phyloP scores from a whole-genome alignment of 2,888 invertebrate species.

The Stenodema calcarata region DNA sequence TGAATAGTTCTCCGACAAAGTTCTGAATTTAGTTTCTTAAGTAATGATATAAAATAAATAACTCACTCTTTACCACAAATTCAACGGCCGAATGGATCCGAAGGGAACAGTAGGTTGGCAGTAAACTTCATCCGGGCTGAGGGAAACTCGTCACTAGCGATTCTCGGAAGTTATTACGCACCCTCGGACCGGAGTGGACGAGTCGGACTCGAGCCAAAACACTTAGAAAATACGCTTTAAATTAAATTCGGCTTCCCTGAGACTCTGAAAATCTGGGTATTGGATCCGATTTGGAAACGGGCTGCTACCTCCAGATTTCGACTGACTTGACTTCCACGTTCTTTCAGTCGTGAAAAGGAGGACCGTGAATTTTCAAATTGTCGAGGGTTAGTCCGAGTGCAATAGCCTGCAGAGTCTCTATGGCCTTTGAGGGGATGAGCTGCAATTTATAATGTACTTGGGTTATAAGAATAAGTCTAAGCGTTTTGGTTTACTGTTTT shows the following conservation, averaged over 20 bases:
- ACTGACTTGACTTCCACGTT: not conserved
- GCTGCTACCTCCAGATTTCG: not conserved
- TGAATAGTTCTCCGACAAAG: not conserved
- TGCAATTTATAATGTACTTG: too few relatives aligned
- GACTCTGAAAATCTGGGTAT: not conserved
- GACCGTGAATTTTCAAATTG: too few relatives aligned
- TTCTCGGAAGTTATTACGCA: constrained; percentile 10
- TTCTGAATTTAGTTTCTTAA: not conserved
- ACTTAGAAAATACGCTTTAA: not conserved
- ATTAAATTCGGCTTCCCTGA: not conserved
- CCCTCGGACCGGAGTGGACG: not conserved
- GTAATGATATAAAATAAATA: not conserved
- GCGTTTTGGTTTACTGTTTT: too few relatives aligned
- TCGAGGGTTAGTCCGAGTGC: too few relatives aligned
- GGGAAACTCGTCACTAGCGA: not conserved
- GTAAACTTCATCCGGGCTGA: not conserved
- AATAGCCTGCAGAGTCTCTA: too few relatives aligned
- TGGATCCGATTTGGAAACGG: not conserved
- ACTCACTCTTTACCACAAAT: not conserved
- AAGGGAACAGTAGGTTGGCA: not conserved
- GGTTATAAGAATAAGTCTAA: too few relatives aligned
- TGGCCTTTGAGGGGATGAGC: too few relatives aligned
- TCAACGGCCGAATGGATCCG: not conserved
- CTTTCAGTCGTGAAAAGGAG: not conserved
- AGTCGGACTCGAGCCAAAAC: constrained; percentile 17